Conservation (phyloP, 2,113 vertebrate genomes). For the Oreochromis niloticus region DNA sequence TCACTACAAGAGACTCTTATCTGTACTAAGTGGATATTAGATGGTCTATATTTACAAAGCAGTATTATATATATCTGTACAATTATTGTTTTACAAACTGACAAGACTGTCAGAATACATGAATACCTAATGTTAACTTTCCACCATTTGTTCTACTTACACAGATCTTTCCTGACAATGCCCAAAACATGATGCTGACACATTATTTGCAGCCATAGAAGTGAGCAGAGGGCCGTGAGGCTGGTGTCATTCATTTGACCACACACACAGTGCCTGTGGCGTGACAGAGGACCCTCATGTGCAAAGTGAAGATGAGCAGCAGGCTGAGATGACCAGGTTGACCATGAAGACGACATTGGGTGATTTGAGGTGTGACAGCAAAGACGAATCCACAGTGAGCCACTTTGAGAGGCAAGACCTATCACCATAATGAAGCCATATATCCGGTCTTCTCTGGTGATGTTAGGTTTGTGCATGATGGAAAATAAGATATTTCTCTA, state of each 20-base stretch:
- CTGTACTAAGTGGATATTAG: neutral
- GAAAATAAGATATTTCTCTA: neutral
- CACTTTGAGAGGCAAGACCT: constrained; percentile 54
- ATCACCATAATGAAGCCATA: neutral
- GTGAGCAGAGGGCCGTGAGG: neutral
- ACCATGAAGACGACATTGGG: constrained; percentile 49
- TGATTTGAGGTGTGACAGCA: constrained; percentile 20
- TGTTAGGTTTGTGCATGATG: neutral
- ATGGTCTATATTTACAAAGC: neutral
- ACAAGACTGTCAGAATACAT: neutral
- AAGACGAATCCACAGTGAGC: constrained; percentile 49
- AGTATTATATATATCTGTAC: neutral
- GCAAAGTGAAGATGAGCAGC: constrained; percentile 39
- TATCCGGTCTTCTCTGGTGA: neutral
- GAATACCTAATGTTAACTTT: neutral
- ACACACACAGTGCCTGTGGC: neutral
- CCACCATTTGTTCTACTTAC: neutral
- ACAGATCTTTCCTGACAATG: neutral
- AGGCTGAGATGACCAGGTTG: constrained; percentile 55
- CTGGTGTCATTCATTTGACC: neutral
- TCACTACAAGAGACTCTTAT: neutral
- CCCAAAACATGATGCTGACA: neutral
- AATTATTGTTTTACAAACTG: neutral
- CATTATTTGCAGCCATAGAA: neutral
- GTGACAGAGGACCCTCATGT: constrained; percentile 41